Conservation (phyloP, 2,113 vertebrate genomes). For the Condylura cristata region DNA sequence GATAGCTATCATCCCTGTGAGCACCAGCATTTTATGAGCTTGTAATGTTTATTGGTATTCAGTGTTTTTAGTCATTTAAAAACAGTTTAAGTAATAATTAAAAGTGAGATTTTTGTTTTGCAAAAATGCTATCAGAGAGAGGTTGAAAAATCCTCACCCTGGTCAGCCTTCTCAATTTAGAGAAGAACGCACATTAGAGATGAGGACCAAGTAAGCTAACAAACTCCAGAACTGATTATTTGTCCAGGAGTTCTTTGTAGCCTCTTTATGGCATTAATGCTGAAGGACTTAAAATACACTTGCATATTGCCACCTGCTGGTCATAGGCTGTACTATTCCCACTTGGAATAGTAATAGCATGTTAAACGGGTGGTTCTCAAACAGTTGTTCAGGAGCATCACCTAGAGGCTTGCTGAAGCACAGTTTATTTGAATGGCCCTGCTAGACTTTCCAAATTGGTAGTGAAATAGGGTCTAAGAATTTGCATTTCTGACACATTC, state of each 20-base stretch:
- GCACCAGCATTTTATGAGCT: background rate
- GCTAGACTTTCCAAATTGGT: background rate
- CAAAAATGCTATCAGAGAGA: background rate
- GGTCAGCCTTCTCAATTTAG: background rate
- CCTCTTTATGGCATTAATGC: background rate
- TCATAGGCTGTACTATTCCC: background rate
- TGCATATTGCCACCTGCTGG: slow-evolving; percentile 1
- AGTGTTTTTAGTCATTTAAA: background rate
- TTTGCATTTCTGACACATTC: background rate
- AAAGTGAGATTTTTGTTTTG: background rate
- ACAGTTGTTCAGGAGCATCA: background rate
- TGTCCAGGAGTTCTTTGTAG: background rate
- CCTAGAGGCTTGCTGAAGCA: background rate
- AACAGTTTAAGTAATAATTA: background rate
- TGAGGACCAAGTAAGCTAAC: too few species aligned
- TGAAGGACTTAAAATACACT: background rate
- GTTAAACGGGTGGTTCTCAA: background rate
- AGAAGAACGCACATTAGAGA: background rate
- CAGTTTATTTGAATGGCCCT: background rate
- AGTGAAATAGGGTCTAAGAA: background rate
- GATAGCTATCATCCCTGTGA: background rate
- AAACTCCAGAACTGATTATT: background rate
- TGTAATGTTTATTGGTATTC: background rate
- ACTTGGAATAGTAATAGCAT: too few species aligned
- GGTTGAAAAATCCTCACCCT: background rate